These are phyloP conservation scores for Theristicus caerulescens DNA, from an alignment of 2,113 vertebrate genomes.

Conservation along the genomic window DNA sequence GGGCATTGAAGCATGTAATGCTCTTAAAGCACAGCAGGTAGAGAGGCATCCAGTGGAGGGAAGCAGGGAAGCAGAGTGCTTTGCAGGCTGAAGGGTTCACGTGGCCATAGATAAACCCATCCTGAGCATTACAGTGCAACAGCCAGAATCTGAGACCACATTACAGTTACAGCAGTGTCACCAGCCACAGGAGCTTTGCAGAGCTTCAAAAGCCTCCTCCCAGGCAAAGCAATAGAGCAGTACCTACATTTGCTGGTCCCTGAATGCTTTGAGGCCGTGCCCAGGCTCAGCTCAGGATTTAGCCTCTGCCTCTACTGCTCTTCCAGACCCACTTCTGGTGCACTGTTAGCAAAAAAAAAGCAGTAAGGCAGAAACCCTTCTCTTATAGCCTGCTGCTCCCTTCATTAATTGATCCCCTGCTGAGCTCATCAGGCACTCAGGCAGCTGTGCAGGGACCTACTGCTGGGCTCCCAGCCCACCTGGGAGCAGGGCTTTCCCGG, in stretches of 20 bases:
- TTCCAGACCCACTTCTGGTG: accelerated
- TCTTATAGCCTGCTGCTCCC: background rate
- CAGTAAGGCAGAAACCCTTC: accelerated
- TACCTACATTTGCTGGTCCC: accelerated
- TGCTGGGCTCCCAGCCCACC: background rate
- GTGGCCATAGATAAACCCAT: accelerated
- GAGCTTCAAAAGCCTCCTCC: background rate
- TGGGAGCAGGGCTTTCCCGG: background rate
- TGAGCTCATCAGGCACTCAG: background rate
- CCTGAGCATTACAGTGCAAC: accelerated
- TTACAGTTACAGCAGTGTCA: accelerated
- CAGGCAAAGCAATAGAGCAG: accelerated
- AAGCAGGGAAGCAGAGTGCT: accelerated
- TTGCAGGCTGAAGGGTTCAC: accelerated
- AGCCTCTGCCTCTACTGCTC: accelerated
- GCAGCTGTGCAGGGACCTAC: background rate
- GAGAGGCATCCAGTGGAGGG: accelerated
- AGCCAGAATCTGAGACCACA: accelerated
- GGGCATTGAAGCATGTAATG: accelerated
- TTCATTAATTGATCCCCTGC: background rate
- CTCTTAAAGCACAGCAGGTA: accelerated
- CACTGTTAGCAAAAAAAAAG: accelerated
- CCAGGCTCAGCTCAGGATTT: background rate
- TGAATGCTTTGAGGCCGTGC: accelerated
- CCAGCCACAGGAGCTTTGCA: accelerated